Percentiles rank a stretch among this genome's conserved stretches.
Conservation (phyloP, 2,113 vertebrate species). For the Channa argus region DNA sequence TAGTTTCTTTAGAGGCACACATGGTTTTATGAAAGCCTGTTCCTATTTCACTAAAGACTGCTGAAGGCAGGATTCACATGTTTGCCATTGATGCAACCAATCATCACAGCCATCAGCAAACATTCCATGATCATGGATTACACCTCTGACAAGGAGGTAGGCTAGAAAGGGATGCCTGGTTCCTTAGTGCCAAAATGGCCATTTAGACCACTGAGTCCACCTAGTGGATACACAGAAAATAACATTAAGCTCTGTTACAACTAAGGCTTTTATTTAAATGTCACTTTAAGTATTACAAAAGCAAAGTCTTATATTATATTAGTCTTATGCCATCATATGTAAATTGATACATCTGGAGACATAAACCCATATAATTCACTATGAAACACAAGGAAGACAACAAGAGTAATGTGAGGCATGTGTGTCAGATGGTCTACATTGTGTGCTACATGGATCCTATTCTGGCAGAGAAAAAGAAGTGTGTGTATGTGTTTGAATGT, state of each 20-base stretch:
- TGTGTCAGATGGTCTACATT: constrained; percentile 57
- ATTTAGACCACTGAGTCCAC: constrained; percentile 68
- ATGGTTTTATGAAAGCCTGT: constrained; percentile 15
- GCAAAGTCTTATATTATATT: constrained; percentile 31
- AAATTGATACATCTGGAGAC: constrained; percentile 19
- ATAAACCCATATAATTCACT: constrained; percentile 5
- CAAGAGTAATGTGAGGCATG: constrained; percentile 70
- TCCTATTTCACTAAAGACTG: constrained; percentile 27
- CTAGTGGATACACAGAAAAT: constrained; percentile 65
- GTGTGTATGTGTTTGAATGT: constrained; percentile 31
- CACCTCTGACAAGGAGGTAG: constrained; percentile 38
- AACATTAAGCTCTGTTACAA: background rate
- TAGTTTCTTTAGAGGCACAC: background rate
- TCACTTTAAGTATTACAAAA: background rate
- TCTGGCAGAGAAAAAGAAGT: constrained; percentile 40
- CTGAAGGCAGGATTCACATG: constrained; percentile 26
- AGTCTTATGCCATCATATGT: constrained; percentile 20
- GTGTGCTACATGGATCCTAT: constrained; percentile 29
- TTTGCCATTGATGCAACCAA: constrained; percentile 17
- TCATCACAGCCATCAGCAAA: constrained; percentile 23
- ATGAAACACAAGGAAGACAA: constrained; percentile 41
- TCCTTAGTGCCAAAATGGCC: constrained; percentile 20
- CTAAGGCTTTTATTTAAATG: background rate
- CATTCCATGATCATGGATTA: constrained; percentile 49
- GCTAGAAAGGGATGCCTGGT: constrained; percentile 28